A percentile compares a stretch with the other conserved stretches of the same genome.
These are phyloP conservation scores for Cheilosia urbana DNA, from an alignment of 2,888 invertebrate species.

Conservation along the genomic window DNA sequence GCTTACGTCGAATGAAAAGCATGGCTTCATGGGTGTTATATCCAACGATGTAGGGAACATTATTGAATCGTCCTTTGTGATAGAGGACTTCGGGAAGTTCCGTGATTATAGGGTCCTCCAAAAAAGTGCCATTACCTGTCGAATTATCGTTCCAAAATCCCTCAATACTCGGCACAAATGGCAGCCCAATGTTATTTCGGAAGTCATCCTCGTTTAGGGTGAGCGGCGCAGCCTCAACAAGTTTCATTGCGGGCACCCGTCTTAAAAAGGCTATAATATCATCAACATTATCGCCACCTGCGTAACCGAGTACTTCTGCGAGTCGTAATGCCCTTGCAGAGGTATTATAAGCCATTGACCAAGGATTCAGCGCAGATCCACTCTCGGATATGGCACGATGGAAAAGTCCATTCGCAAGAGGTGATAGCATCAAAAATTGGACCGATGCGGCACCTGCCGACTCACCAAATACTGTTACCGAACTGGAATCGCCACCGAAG, in stretches of 20 bases:
- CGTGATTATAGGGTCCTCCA: slow-evolving; percentile 85
- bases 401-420: slow-evolving; percentile 86
- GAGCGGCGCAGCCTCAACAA: slow-evolving; percentile 86
- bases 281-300: slow-evolving; percentile 85
- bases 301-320: slow-evolving; percentile 86
- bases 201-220: slow-evolving; percentile 85
- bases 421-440: slow-evolving; percentile 86
- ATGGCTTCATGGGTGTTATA: slow-evolving; percentile 88
- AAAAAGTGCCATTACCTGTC: slow-evolving; percentile 81
- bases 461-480: slow-evolving; percentile 87
- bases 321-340: slow-evolving; percentile 85
- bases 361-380: slow-evolving; percentile 86
- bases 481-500: slow-evolving; percentile 86
- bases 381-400: slow-evolving; percentile 87
- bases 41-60: slow-evolving; percentile 87
- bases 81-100: slow-evolving; percentile 84
- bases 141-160: slow-evolving; percentile 83
- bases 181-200: slow-evolving; percentile 86
- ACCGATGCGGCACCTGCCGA: slow-evolving; percentile 87
- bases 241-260: slow-evolving; percentile 86
- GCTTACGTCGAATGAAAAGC: slow-evolving; percentile 86
- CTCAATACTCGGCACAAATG: slow-evolving; percentile 86
- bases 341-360: slow-evolving; percentile 86
- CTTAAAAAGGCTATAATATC: slow-evolving; percentile 86
- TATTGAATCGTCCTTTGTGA: slow-evolving; percentile 83